Percentiles rank a stretch among this genome's conserved stretches.
phyloP scores from a whole-genome alignment of 2,113 vertebrate species.

The Chloropsis hardwickii region DNA sequence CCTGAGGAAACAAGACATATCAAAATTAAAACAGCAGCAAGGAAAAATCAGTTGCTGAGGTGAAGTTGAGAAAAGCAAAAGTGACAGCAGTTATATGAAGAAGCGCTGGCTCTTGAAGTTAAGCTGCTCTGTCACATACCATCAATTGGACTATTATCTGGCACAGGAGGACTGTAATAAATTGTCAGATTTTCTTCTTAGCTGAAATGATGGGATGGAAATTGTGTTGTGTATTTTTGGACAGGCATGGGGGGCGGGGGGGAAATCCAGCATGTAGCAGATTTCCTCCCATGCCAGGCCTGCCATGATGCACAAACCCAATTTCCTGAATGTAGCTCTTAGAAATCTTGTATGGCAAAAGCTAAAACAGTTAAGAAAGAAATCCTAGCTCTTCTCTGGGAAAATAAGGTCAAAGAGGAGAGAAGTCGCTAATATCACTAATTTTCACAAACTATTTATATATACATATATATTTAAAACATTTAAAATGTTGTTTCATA shows the following conservation, averaged over 20 bases:
- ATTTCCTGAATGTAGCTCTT: neutral
- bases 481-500: neutral
- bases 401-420: neutral
- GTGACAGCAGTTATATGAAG: constrained; percentile 65
- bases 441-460: neutral
- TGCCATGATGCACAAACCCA: constrained; percentile 25
- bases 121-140: constrained; percentile 73
- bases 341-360: neutral
- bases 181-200: constrained; percentile 77
- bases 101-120: constrained; percentile 64
- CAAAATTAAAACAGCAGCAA: constrained; percentile 64
- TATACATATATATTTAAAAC: neutral
- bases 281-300: constrained; percentile 35
- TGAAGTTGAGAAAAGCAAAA: constrained; percentile 64
- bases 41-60: constrained; percentile 55
- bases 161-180: constrained; percentile 71
- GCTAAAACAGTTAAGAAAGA: neutral
- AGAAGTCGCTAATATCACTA: neutral
- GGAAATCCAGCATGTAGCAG: neutral
- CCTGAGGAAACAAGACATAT: constrained; percentile 35
- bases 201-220: constrained; percentile 70
- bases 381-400: neutral
- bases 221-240: constrained; percentile 61
- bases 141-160: constrained; percentile 75
- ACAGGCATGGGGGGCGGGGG: neutral